These are phyloP conservation scores for Cataglyphis albicans DNA, from an alignment of 2,888 invertebrate genomes.

Conservation along the genomic window DNA sequence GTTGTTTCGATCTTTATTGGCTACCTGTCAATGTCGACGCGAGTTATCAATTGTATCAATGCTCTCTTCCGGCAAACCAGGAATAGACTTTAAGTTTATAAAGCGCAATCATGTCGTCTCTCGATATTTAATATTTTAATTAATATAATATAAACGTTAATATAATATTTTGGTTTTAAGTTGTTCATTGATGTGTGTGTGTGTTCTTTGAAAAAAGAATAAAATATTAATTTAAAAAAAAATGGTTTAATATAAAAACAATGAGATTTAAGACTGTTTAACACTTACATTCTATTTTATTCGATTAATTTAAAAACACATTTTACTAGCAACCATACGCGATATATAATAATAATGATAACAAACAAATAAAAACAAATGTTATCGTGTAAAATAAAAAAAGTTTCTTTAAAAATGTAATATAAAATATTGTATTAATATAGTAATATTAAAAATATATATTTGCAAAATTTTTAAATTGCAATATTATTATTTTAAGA, in stretches of 20 bases:
- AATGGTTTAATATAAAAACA: background rate
- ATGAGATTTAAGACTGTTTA: background rate
- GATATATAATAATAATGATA: background rate
- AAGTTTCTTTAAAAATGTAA: background rate
- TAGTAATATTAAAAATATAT: background rate
- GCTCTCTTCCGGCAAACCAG: constrained; percentile 69
- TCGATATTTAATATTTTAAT: background rate
- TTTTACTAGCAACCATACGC: background rate
- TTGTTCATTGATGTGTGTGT: background rate
- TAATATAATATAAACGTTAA: background rate
- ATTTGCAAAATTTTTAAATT: background rate
- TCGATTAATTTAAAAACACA: background rate
- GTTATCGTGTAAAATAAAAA: background rate
- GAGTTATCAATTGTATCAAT: constrained; percentile 77
- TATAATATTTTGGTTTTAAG: background rate
- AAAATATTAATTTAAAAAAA: constrained; percentile 9
- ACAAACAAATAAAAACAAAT: background rate
- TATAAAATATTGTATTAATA: background rate
- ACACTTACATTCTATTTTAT: background rate
- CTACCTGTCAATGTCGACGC: constrained; percentile 68
- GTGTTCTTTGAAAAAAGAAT: background rate
- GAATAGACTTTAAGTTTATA: constrained; percentile 42
- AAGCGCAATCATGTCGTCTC: constrained; percentile 20
- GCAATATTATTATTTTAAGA: background rate
- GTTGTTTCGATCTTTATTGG: constrained; percentile 66